Conservation (phyloP, 2,888 invertebrate genomes). For the Eristalinus aeneus region DNA sequence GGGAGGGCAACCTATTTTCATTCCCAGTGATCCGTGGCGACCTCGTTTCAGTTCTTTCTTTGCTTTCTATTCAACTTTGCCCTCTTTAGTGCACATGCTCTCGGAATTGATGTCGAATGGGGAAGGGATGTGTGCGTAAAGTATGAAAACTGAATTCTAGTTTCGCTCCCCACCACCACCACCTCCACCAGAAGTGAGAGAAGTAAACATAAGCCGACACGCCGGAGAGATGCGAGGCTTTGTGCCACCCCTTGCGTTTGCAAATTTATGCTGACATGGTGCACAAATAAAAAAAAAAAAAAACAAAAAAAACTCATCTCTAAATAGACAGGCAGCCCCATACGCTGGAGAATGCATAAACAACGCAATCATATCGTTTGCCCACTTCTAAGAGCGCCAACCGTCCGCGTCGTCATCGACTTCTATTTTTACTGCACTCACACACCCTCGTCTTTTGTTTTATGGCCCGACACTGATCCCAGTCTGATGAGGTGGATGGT, state of each 20-base stretch:
- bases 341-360: conserved; percentile 52
- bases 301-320: conserved; percentile 21
- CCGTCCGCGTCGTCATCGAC: conserved; percentile 5
- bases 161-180: background rate
- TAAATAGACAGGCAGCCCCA: conserved; percentile 47
- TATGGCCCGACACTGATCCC: conserved; percentile 52
- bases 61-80: conserved; percentile 2
- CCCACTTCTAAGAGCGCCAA: background rate
- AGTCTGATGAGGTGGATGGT: conserved; percentile 14
- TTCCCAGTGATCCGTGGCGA: conserved; percentile 14
- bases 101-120: background rate
- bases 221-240: background rate
- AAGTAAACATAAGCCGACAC: background rate
- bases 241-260: conserved; percentile 25
- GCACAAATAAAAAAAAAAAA: conserved; percentile 23
- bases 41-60: conserved; percentile 15
- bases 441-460: conserved; percentile 23
- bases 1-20: background rate
- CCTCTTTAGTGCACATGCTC: conserved; percentile 27
- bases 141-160: conserved; percentile 7
- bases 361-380: conserved; percentile 42
- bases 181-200: background rate
- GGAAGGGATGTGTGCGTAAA: conserved; percentile 22
- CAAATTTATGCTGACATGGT: conserved; percentile 37
- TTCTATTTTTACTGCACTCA: conserved; percentile 37